A percentile compares a stretch with the other conserved stretches of the same genome.
Evolutionary conservation across 2,797 vertebrate species (phyloP).

Genomic region (Clarias laeviceps): DNA sequence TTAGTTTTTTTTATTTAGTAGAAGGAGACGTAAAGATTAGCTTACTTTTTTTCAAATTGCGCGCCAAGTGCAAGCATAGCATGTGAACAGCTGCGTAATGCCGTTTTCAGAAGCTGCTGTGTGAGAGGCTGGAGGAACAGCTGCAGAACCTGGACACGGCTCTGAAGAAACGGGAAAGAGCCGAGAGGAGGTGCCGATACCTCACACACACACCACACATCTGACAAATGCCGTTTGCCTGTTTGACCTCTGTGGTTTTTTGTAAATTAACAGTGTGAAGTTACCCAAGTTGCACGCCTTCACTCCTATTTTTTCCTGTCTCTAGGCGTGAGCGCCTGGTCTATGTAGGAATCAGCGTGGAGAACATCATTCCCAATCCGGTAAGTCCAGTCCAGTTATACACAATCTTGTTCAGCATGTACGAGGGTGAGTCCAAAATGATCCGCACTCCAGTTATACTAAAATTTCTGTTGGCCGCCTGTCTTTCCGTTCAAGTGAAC

Average conservation of each 20-base stretch:
- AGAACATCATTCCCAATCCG: slow-evolving; percentile 95
- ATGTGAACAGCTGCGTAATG: background rate
- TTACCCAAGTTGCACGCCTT: background rate
- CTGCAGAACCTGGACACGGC: slow-evolving; percentile 91
- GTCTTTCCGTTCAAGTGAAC: no score
- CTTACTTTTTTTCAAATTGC: background rate
- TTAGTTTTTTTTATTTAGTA: no score
- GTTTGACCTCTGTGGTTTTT: background rate
- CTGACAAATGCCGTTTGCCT: background rate
- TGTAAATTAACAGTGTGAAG: background rate
- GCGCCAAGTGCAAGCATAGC: background rate
- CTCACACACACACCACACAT: background rate
- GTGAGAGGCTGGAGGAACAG: slow-evolving; percentile 94
- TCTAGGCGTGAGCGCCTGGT: slow-evolving; percentile 89
- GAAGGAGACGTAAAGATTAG: no score
- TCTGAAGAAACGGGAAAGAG: slow-evolving; percentile 94
- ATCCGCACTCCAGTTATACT: no score
- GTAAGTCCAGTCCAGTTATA: slow-evolving; percentile 66
- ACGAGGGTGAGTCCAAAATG: no score
- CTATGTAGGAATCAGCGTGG: slow-evolving; percentile 97
- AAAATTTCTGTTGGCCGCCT: no score
- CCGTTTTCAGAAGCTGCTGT: slow-evolving; percentile 86
- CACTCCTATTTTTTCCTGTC: slow-evolving; percentile 13
- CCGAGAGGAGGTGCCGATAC: slow-evolving; percentile 83
- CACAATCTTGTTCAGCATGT: background rate